Percentiles rank a stretch among this genome's conserved stretches.
These are phyloP conservation scores for Hypselothyrea guttata DNA, from an alignment of 2,888 invertebrate species.

Conservation along the genomic window DNA sequence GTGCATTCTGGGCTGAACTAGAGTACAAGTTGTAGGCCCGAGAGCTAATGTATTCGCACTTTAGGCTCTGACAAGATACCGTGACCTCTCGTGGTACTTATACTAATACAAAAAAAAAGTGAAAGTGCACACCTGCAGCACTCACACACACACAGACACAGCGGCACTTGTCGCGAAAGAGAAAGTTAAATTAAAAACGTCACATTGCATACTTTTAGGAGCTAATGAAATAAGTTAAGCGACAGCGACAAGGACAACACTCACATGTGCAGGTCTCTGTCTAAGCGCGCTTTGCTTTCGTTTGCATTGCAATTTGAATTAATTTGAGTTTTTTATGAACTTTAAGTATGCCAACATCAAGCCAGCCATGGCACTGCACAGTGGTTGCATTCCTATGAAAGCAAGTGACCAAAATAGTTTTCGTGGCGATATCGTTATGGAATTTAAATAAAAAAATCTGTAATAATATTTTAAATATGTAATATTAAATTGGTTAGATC, in stretches of 20 bases:
- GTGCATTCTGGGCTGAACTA: conserved; percentile 3
- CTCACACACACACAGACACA: conserved; percentile 4
- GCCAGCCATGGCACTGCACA: too few species aligned
- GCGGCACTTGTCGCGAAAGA: conserved; percentile 29
- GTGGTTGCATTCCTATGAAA: too few species aligned
- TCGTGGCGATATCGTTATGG: too few species aligned
- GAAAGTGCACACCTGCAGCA: conserved; percentile 22
- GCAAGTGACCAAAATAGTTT: too few species aligned
- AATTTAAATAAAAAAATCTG: too few species aligned
- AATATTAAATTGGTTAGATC: too few species aligned
- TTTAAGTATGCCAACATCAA: conserved; percentile 60
- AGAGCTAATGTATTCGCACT: conserved; percentile 31
- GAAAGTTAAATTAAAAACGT: conserved; percentile 78
- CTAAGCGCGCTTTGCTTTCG: conserved; percentile 21
- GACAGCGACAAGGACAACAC: conserved; percentile 51
- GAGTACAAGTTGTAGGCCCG: conserved; percentile 18
- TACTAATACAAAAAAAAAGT: too few species aligned
- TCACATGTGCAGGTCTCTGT: conserved; percentile 1
- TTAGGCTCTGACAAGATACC: conserved; percentile 14
- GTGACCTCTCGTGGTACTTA: too few species aligned
- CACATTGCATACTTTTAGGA: conserved; percentile 77
- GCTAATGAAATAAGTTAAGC: conserved; percentile 77
- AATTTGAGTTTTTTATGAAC: conserved; percentile 66
- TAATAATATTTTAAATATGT: too few species aligned
- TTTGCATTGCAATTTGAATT: conserved; percentile 70